Percentiles rank a stretch among this genome's conserved stretches.
These are phyloP conservation scores for Tragelaphus eurycerus DNA, from an alignment of 2,797 vertebrate genomes.

Conservation along the genomic window DNA sequence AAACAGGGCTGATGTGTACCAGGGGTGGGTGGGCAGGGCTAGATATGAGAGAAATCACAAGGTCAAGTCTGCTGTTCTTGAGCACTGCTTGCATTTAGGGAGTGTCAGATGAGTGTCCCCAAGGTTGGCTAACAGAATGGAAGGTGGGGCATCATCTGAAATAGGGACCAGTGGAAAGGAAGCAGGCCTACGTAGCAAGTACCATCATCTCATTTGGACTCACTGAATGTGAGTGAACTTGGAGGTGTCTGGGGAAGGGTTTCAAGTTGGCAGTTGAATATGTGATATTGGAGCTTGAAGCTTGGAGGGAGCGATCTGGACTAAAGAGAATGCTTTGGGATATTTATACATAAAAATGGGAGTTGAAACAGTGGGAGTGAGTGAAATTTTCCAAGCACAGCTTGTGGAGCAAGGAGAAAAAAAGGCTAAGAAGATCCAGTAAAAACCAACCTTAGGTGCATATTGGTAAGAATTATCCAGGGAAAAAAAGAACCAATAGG, in stretches of 20 bases:
- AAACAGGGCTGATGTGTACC: no score
- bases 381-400: background rate
- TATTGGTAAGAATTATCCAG: background rate
- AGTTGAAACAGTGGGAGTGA: background rate
- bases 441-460: background rate
- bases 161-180: no score
- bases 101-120: background rate
- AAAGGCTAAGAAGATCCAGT: background rate
- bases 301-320: background rate
- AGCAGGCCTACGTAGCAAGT: background rate
- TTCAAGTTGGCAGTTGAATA: background rate
- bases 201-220: background rate
- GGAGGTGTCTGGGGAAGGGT: background rate
- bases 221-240: background rate
- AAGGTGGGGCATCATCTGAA: background rate
- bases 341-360: background rate
- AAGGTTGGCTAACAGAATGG: background rate
- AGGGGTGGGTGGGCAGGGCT: background rate
- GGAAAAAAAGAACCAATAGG: background rate
- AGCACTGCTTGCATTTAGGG: background rate
- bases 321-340: background rate
- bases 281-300: background rate
- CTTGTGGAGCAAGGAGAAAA: background rate
- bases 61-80: background rate
- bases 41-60: background rate